A percentile compares a stretch with the other conserved stretches of the same genome.
These are phyloP conservation scores for Busseola fusca DNA, from an alignment of 2,888 invertebrate genomes.

Conservation along the genomic window DNA sequence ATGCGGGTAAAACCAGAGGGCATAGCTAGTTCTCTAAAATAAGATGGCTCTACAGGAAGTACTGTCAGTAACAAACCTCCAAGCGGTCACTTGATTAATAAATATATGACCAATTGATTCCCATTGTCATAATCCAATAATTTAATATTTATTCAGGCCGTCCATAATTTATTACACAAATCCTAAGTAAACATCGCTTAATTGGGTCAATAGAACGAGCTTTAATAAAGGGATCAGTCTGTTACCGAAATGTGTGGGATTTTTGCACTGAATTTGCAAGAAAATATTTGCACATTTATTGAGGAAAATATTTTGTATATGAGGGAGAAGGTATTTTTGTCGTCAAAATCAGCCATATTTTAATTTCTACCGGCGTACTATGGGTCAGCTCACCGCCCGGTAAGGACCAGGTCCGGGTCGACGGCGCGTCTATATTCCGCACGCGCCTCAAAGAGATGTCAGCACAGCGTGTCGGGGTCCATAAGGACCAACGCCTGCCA, in stretches of 20 bases:
- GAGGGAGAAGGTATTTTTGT: neutral
- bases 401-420: too few species aligned
- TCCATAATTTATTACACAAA: slow-evolving; percentile 50
- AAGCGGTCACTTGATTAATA: slow-evolving; percentile 28
- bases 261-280: slow-evolving; percentile 13
- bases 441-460: too few species aligned
- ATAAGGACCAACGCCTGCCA: too few species aligned
- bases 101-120: slow-evolving; percentile 48
- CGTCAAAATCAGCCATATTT: neutral
- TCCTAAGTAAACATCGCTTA: slow-evolving; percentile 52
- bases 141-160: slow-evolving; percentile 53
- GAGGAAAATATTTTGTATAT: neutral
- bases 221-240: slow-evolving; percentile 34
- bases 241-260: slow-evolving; percentile 30
- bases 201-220: slow-evolving; percentile 43
- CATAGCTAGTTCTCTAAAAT: neutral
- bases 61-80: neutral
- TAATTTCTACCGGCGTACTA: neutral
- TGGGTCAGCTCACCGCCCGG: too few species aligned
- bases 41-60: neutral
- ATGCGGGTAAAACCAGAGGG: too few species aligned
- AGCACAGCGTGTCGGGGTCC: too few species aligned
- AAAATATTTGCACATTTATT: slow-evolving; percentile 14
- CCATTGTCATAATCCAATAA: slow-evolving; percentile 48
- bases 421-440: too few species aligned